Base-by-base conservation (phyloP, 92 coral and sea anemone species). In the Hydrozoanthus gracilis region DNA sequence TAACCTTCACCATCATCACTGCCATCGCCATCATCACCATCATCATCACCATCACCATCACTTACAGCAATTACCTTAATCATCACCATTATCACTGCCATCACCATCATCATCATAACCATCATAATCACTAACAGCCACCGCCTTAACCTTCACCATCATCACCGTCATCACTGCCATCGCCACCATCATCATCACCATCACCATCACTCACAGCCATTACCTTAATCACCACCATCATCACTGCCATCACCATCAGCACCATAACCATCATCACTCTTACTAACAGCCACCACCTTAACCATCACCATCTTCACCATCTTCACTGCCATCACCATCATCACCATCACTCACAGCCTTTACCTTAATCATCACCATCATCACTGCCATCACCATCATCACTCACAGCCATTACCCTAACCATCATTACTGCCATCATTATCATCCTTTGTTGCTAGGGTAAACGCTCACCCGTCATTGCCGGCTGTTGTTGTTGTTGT, bases 401-500 rank as follows among this genome's bases (percentile, higher is more conserved):
- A 35, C 64, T 20, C 14, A 68, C 44, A 45, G 9, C 5, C 12
- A 35, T 20, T 35, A 27, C 13, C 48, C 8, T 3, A 6, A 68
- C 12, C 15, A 7, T 8, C 8, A 68, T 6, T 12, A 35, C 46
- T 48, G 44, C 3, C 15, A 62, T 7, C 68, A 62, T 62, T 35
- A 68, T 20, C 49, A 27, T 8, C 67, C 64, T 11, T 7, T 11
- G 4, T 16, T 16, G 20, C 14, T 68, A 39, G 8, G 12, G 0
- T 13, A 4, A 46, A 44, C n/a, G 6, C 78, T 50, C 15, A 49
- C 78, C 69, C 12, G 61, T 11, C 27, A 87, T 56, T 12, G 85
- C 88, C 45, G 89, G 49, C n/a, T n/a, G n/a, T n/a, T n/a, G 39
- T 15, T 64, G 60, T 2, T 54, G 64, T 49, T 78, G 82, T 76